These are phyloP conservation scores for Caenorhabditis plicata DNA, from an alignment of 2,888 invertebrate species.

Conservation along the genomic window DNA sequence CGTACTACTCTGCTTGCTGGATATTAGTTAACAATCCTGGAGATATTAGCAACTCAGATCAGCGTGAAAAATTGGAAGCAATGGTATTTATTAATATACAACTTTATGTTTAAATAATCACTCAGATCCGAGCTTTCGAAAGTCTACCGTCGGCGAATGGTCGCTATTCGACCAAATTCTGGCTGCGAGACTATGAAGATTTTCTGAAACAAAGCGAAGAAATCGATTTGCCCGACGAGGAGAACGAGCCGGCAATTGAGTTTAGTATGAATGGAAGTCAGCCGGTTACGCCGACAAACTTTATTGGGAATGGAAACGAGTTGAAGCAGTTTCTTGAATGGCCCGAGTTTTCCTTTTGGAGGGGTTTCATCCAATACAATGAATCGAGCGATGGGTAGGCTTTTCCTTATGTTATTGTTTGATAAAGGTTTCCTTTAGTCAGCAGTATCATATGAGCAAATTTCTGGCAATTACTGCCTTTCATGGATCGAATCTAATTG, in stretches of 20 bases:
- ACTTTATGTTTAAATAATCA: not conserved
- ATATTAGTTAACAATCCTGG: slow-evolving; percentile 61
- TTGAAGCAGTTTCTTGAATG: slow-evolving; percentile 58
- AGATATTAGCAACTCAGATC: slow-evolving; percentile 37
- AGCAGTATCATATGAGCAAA: slow-evolving; percentile 39
- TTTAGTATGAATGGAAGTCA: slow-evolving; percentile 36
- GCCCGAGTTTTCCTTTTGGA: slow-evolving; percentile 65
- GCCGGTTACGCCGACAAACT: slow-evolving; percentile 18
- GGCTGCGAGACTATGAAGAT: slow-evolving; percentile 56
- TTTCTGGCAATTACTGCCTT: slow-evolving; percentile 62
- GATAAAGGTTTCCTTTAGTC: too few species aligned
- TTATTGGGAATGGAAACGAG: slow-evolving; percentile 43
- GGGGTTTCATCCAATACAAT: slow-evolving; percentile 55
- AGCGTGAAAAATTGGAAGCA: slow-evolving; percentile 17
- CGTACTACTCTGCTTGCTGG: slow-evolving; percentile 58
- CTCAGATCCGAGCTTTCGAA: slow-evolving; percentile 53
- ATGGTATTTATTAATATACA: not conserved
- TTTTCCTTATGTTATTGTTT: too few species aligned
- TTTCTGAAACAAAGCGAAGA: slow-evolving; percentile 47
- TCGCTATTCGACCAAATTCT: slow-evolving; percentile 60
- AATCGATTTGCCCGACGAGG: slow-evolving; percentile 42
- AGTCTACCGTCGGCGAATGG: slow-evolving; percentile 53
- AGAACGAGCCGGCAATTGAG: slow-evolving; percentile 34
- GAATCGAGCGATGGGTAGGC: slow-evolving; percentile 26
- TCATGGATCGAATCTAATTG: slow-evolving; percentile 48